Evolutionary conservation across 92 coral and sea anemone species (phyloP).

Genomic region (Parazoanthus swiftii): DNA sequence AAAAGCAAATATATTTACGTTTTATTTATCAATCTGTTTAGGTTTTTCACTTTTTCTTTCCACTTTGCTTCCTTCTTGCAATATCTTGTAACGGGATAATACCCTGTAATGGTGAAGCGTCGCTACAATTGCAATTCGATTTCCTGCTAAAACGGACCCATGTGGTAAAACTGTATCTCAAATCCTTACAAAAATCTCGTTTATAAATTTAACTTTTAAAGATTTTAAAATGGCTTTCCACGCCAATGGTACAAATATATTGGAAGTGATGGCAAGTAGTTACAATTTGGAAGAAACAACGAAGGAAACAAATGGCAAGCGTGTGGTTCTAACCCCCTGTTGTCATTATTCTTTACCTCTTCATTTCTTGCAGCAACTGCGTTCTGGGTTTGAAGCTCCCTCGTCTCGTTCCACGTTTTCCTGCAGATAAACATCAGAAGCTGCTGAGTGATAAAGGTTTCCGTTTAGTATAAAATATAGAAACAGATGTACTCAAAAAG

Average conservation of each 20-base stretch:
- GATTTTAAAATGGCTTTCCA: background rate
- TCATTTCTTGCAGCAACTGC: slow-evolving; percentile 36
- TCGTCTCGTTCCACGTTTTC: slow-evolving; percentile 22
- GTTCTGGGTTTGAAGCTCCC: slow-evolving; percentile 43
- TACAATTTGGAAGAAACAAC: background rate
- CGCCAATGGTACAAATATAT: background rate
- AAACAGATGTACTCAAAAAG: background rate
- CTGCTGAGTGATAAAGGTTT: background rate
- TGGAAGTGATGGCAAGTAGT: background rate
- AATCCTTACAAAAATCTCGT: too few relatives aligned
- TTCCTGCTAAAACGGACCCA: too few relatives aligned
- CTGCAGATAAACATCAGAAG: background rate
- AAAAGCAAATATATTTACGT: too few relatives aligned
- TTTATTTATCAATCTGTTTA: background rate
- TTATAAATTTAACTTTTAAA: too few relatives aligned
- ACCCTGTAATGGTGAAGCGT: too few relatives aligned
- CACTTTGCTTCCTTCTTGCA: background rate
- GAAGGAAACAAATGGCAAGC: background rate
- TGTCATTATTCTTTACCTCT: slow-evolving; percentile 7
- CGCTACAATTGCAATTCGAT: too few relatives aligned
- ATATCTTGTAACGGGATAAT: too few relatives aligned
- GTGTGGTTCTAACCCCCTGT: background rate
- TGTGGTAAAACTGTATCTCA: too few relatives aligned
- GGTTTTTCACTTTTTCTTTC: background rate
- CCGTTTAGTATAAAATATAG: too few relatives aligned